These are phyloP conservation scores for Tinea trinotella DNA, from an alignment of 2,888 invertebrate genomes.

Conservation along the genomic window DNA sequence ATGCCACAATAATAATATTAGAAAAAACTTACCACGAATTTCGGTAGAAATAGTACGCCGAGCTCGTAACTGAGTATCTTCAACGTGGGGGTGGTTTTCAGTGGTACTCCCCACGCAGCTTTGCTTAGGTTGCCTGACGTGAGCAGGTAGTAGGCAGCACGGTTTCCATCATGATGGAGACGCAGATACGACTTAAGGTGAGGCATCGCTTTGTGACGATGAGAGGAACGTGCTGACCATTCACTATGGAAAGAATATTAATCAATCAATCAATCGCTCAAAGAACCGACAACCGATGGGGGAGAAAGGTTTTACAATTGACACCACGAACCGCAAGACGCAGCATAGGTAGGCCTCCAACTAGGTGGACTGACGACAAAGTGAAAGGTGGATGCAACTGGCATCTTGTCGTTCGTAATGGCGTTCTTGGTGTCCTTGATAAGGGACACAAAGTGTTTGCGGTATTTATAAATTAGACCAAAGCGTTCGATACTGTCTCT, in stretches of 20 bases:
- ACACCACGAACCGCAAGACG: too few species aligned
- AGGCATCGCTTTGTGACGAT: constrained; percentile 90
- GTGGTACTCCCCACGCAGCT: constrained; percentile 93
- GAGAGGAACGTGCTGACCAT: constrained; percentile 83
- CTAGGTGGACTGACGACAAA: too few species aligned
- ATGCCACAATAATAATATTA: too few species aligned
- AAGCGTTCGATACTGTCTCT: too few species aligned
- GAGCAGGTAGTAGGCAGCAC: constrained; percentile 86
- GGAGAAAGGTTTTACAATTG: too few species aligned
- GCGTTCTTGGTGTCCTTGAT: not conserved
- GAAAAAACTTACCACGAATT: constrained; percentile 82
- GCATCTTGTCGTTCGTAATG: too few species aligned
- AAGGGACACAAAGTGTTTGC: too few species aligned
- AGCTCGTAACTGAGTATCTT: constrained; percentile 91
- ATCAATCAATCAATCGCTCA: too few species aligned
- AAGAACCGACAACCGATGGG: too few species aligned
- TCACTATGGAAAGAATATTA: constrained; percentile 69
- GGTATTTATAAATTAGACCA: too few species aligned
- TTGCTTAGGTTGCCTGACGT: constrained; percentile 97
- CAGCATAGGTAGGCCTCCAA: too few species aligned
- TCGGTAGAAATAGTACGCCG: constrained; percentile 90
- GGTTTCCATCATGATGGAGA: constrained; percentile 76
- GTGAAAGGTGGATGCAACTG: too few species aligned
- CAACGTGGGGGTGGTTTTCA: constrained; percentile 69
- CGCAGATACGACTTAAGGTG: constrained; percentile 95